A percentile compares a stretch with the other conserved stretches of the same genome.
These are phyloP conservation scores for Hiodon alosoides DNA, from an alignment of 2,113 vertebrate species.

Conservation along the genomic window DNA sequence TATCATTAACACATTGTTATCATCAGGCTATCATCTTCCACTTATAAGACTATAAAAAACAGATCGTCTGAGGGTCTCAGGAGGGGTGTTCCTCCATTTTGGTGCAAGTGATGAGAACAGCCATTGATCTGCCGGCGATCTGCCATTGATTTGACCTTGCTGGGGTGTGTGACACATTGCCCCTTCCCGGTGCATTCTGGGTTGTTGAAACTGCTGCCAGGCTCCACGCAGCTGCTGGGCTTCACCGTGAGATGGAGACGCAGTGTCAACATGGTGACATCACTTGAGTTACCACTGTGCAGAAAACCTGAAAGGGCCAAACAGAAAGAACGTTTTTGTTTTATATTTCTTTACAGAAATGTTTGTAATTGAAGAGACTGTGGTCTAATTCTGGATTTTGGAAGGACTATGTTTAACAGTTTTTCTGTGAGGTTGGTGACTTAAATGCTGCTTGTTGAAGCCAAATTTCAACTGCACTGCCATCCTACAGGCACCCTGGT, in stretches of 20 bases:
- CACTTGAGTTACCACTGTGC: conserved; percentile 49
- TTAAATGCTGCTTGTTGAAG: too few species aligned
- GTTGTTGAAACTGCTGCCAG: conserved; percentile 61
- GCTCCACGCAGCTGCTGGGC: conserved; percentile 73
- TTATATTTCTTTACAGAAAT: too few species aligned
- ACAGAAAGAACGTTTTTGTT: background rate
- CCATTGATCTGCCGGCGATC: too few species aligned
- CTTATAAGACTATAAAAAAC: too few species aligned
- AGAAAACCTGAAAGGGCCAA: conserved; percentile 49
- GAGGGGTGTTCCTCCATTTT: too few species aligned
- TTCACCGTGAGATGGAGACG: conserved; percentile 85
- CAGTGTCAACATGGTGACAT: conserved; percentile 74
- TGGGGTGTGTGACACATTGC: conserved; percentile 75
- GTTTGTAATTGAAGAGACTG: background rate
- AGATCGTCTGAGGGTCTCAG: too few species aligned
- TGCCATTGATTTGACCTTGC: conserved; percentile 61
- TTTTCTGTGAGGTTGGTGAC: too few species aligned
- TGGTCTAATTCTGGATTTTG: background rate
- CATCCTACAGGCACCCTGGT: too few species aligned
- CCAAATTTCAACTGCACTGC: background rate
- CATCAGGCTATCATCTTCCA: too few species aligned
- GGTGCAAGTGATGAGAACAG: too few species aligned
- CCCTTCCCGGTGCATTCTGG: conserved; percentile 83
- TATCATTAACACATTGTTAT: too few species aligned
- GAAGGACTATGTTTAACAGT: too few species aligned